A percentile compares a stretch with the other conserved stretches of the same genome.
These are phyloP conservation scores for Cantharis rufa DNA, from an alignment of 2,888 invertebrate species.

Conservation along the genomic window DNA sequence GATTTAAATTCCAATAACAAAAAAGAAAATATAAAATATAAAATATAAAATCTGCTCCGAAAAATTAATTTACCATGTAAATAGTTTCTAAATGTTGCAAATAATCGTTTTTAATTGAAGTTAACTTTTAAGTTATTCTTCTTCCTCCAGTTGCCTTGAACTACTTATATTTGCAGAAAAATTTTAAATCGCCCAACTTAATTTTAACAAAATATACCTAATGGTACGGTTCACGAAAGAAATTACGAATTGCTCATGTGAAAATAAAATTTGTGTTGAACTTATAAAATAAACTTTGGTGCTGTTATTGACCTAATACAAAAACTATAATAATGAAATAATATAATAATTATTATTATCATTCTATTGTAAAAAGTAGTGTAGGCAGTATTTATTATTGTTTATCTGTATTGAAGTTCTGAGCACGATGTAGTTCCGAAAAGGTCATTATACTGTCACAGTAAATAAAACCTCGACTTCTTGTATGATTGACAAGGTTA, in stretches of 20 bases:
- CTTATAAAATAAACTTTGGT: not conserved
- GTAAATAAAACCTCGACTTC: slow-evolving; percentile 1
- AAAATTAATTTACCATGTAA: not conserved
- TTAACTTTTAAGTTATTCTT: not conserved
- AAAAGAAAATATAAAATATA: not conserved
- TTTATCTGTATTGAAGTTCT: slow-evolving; percentile 11
- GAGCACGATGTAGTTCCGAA: slow-evolving; percentile 2
- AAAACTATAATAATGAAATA: not conserved
- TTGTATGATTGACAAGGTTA: not conserved
- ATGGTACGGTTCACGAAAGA: not conserved
- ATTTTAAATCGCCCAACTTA: not conserved
- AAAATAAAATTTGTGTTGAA: not conserved
- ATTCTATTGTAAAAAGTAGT: not conserved
- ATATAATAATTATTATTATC: not conserved
- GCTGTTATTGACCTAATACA: not conserved
- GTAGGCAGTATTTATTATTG: not conserved
- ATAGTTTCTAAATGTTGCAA: not conserved
- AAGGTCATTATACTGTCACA: slow-evolving; percentile 15
- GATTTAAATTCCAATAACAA: not conserved
- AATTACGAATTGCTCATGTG: not conserved
- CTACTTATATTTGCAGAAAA: not conserved
- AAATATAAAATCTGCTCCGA: not conserved
- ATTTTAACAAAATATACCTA: not conserved
- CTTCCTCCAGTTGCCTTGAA: not conserved
- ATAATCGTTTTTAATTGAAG: not conserved